Base-by-base conservation (phyloP, 1,140 invertebrate genomes). In the Steinernema khuongi region DNA sequence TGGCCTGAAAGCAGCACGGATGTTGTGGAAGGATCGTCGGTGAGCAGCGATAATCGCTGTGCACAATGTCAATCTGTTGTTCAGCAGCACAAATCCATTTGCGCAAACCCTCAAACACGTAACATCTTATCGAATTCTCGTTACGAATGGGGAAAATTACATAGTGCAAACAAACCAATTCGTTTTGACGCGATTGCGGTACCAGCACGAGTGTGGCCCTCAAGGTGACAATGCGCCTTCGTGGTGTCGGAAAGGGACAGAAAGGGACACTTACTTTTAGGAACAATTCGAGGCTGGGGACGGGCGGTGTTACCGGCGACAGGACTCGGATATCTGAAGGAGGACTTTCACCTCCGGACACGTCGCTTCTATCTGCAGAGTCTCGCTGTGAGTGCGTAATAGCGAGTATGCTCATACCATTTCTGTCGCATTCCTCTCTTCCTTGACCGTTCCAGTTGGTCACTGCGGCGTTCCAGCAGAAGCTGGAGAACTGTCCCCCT, bases 211-310 rank as follows among this genome's bases (percentile, higher is more conserved):
- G 4, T 60, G 7, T 14, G 2, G 50, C 7, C 50, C 11, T 60
- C 26, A 14, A 60, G 50, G 50, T 60, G 14, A 60, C 4, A 60
- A 60, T 28, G 71, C 71, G 22, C 67, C 19, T 67, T 71, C 70
- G 66, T 19, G 69, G 36, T 73, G 22, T 31, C 19, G 70, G 28
- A 72, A 72, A 17, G n/a, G 11, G 43, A 4, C 22, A 26, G 70
- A 43, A 19, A 70, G 19, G 1, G 68, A n/a, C 73, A 77, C 75
- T 71, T 70, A 76, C 76, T 66, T 79, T 77, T 79, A 60, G 14
- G 19, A 60, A 60, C 19, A 60, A 22, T 2, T 60, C 19, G 22
- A 60, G 50, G 14, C 14, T 60, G 14, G 50, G 50, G 2, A 60
- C 22, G 4, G 50, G n/a, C n/a, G n/a, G 50, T 4, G 50, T 60